Conservation (phyloP, 2,797 vertebrate genomes). For the Enteromius argenteus region DNA sequence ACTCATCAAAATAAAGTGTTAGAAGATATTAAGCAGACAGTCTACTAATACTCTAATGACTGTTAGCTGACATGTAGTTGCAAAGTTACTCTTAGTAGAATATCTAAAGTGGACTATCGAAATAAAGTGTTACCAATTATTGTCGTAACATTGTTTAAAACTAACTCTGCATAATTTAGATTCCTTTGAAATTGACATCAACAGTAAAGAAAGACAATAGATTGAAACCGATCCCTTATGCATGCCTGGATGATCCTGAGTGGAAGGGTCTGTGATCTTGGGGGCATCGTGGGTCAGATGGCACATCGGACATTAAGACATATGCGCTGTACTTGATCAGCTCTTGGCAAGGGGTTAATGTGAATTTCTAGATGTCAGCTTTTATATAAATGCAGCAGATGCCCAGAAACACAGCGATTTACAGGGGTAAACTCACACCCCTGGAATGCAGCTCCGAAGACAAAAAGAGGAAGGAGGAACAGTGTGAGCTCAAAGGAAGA, state of each 20-base stretch:
- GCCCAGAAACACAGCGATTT: conserved; percentile 12
- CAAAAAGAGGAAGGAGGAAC: conserved; percentile 40
- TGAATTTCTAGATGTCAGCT: background rate
- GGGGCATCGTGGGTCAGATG: background rate
- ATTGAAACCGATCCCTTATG: background rate
- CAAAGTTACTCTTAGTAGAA: no score
- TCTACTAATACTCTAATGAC: no score
- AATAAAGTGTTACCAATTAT: no score
- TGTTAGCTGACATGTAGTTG: no score
- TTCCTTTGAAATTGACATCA: background rate
- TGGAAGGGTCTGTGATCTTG: background rate
- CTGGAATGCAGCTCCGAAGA: conserved; percentile 16
- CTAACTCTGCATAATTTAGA: conserved; percentile 1
- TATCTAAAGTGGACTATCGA: no score
- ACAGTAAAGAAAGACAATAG: background rate
- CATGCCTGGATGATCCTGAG: background rate
- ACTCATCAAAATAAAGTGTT: no score
- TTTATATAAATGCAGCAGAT: conserved; percentile 2
- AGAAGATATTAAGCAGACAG: no score
- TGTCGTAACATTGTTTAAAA: background rate
- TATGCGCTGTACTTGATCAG: background rate
- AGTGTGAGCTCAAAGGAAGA: conserved; percentile 45
- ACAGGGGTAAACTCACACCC: conserved; percentile 29
- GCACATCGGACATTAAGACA: background rate
- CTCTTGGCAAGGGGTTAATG: conserved; percentile 20